A percentile compares a stretch with the other conserved stretches of the same genome.
Evolutionary conservation across 2,113 vertebrate species (phyloP).

Genomic region (Myanophis thanlyinensis): DNA sequence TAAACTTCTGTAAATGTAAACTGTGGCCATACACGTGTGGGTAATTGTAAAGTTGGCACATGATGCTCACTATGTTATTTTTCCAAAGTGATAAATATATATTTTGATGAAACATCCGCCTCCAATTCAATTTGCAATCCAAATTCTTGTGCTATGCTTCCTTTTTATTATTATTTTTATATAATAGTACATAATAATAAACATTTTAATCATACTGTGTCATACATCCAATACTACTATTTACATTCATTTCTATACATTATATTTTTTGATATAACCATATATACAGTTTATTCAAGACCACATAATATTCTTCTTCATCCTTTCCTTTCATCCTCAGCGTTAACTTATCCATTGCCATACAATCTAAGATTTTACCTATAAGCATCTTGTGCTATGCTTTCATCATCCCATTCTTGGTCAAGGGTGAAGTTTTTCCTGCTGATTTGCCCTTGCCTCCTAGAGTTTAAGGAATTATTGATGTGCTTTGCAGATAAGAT

Average conservation of each 20-base stretch:
- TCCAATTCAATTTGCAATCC: not conserved
- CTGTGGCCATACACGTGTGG: not conserved
- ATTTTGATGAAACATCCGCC: not conserved
- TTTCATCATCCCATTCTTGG: not conserved
- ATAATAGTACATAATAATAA: too few relatives aligned
- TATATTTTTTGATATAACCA: too few relatives aligned
- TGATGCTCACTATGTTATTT: not conserved
- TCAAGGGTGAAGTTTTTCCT: not conserved
- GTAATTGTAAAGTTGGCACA: not conserved
- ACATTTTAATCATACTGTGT: too few relatives aligned
- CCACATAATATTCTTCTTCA: too few relatives aligned
- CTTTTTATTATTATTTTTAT: too few relatives aligned
- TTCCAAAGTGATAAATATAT: not conserved
- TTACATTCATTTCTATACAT: too few relatives aligned
- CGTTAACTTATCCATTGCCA: too few relatives aligned
- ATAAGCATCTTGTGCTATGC: too few relatives aligned
- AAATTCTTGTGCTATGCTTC: not conserved
- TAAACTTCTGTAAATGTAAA: not conserved
- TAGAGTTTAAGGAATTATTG: not conserved
- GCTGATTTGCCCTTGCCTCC: not conserved
- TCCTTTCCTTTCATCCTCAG: too few relatives aligned
- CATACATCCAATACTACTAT: too few relatives aligned
- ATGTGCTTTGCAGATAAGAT: not conserved
- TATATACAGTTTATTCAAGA: too few relatives aligned
- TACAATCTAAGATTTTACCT: too few relatives aligned